Conservation (phyloP, 2,113 vertebrate species). For the Petrocephalus zakoni region DNA sequence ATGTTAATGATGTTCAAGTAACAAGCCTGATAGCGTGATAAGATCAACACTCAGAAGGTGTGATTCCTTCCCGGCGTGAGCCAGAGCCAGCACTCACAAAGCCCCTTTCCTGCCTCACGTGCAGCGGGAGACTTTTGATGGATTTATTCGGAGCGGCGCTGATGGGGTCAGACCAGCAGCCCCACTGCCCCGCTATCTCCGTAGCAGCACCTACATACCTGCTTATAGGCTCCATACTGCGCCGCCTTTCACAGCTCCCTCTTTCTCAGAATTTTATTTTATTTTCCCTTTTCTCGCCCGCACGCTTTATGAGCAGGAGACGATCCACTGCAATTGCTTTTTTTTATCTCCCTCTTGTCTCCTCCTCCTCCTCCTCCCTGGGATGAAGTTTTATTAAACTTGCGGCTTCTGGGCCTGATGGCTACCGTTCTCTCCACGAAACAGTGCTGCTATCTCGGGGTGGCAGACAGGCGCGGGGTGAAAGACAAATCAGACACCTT, state of each 20-base stretch:
- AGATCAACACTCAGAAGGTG: neutral
- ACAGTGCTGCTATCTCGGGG: slow-evolving; percentile 15
- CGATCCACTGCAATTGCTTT: slow-evolving; percentile 18
- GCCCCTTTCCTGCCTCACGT: neutral
- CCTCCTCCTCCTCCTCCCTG: neutral
- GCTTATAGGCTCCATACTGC: neutral
- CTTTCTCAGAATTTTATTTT: neutral
- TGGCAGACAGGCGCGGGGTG: slow-evolving; percentile 18
- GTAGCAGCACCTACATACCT: neutral
- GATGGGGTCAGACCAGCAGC: neutral
- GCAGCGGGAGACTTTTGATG: neutral
- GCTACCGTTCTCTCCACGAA: neutral
- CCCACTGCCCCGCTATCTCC: neutral
- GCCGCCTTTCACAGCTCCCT: neutral
- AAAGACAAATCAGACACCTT: slow-evolving; percentile 21
- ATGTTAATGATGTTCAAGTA: neutral
- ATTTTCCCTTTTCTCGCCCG: neutral
- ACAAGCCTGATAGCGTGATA: neutral
- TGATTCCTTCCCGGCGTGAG: neutral
- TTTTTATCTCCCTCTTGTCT: neutral
- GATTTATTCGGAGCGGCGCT: neutral
- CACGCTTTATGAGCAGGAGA: neutral
- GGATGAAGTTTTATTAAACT: slow-evolving; percentile 20
- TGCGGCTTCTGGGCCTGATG: neutral
- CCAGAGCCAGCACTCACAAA: neutral